Base-by-base conservation (phyloP, 1,140 invertebrate genomes). In the Magallana gigas region DNA sequence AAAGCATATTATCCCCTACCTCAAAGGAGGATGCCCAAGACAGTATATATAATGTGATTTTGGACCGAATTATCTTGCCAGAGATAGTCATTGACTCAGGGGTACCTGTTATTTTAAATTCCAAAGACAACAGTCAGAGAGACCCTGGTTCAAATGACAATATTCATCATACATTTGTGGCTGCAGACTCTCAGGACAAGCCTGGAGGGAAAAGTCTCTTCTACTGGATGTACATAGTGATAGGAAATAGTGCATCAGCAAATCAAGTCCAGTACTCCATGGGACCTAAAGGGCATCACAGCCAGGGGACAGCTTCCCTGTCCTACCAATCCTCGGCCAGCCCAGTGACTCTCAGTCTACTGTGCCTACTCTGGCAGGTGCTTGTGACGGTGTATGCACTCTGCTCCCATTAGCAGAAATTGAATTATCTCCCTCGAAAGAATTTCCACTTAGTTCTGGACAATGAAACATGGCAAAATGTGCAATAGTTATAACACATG, bases 401-500 rank as follows among this genome's bases (percentile, higher is more conserved):
- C n/a, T 71, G 68, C 12, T n/a, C n/a, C 60, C 36, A 48, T 48
- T 48, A 48, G 36, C 36, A 48, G 36, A 48, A 48, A 48, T 48
- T 62, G 60, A 62, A 76, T 76, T 76, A 36, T 76, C 29, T 76
- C 68, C 68, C 68, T 36, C 36, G 8, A 36, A 8, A 48, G 36
- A 48, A 29, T 18, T 64, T 64, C 60, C 60, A 64, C 23, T 76
- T 18, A 29, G 23, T 76, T 76, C 23, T 29, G 36, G 68, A 76
- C 68, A 76, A 76, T 76, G 23, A 23, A 76, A 76, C 7, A 29
- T 36, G 68, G 68, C 68, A 76, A 76, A 29, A 76, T 76, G 68
- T 76, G 68, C 68, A 76, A 76, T 76, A 76, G 18, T 76, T 76
- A 76, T 76, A 76, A 76, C 18, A 76, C 14, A 29, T 76, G 68